Evolutionary conservation across 2,888 invertebrate genomes (phyloP), one percentile per base, ranked within the genome.

Genomic region (Tethea ocularis): DNA sequence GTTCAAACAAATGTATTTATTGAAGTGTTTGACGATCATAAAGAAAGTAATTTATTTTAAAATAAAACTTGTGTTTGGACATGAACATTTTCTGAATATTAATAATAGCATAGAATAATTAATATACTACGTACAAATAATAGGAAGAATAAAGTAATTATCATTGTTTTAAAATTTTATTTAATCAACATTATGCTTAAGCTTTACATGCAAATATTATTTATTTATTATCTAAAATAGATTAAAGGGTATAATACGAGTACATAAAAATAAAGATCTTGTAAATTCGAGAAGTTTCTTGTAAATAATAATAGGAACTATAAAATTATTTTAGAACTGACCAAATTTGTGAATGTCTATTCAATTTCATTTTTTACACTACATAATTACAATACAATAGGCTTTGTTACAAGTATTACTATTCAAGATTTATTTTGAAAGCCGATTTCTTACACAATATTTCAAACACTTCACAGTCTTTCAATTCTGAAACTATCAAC

Each of bases 251-350:
- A 74, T 65, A 68, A 57, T 63, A 63, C 65, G 41, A 63, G 51
- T 62, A 55, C 57, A 67, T 67, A 64, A 55, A 57, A 67, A 65
- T 46, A 46, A 46, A 64, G 60, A 61, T 68, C 64, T 62, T 66
- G 61, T 74, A 74, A 75, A 77, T 77, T 75, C 78, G 69, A 77
- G 65, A 55, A 36, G 56, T 71, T 73, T 65, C 22, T 61, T 60
- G 61, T 53, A 61, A 67, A 69, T 62, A 63, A 69, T 71, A 75
- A 69, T 71, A 75, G 66, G 74, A 69, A 74, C 63, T 61, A 61
- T 63, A 52, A 11, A 55, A 2, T 26, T 10, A 46, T 46, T 46
- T 46, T 20, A 8, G 46, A 46, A 17, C 46, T 20, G 46, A 20
- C 46, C 20, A 46, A 46, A 46, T 46, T 10, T 7, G 20, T 46